Conservation (phyloP, 2,888 invertebrate species). For the Monopis laevigella region DNA sequence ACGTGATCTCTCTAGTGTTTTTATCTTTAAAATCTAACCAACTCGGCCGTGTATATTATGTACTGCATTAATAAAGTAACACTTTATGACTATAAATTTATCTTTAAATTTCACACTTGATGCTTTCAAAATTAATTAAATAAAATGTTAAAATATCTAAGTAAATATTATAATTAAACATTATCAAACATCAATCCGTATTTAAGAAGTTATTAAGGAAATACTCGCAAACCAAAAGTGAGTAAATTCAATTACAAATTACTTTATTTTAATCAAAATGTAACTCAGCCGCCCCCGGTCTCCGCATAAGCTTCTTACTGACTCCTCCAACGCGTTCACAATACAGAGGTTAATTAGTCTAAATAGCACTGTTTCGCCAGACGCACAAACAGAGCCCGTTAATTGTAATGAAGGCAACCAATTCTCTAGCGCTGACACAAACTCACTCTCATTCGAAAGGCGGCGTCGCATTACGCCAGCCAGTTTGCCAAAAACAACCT, state of each 20-base stretch:
- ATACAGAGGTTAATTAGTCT: conserved; percentile 56
- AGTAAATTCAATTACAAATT: conserved; percentile 9
- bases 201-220: too few species aligned
- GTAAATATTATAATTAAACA: too few species aligned
- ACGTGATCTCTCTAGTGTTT: too few species aligned
- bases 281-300: conserved; percentile 5
- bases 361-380: conserved; percentile 56
- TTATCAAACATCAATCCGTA: too few species aligned
- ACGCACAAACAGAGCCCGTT: conserved; percentile 59
- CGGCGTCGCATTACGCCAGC: conserved; percentile 43
- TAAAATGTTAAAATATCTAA: too few species aligned
- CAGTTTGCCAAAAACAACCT: conserved; percentile 61
- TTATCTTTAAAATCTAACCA: too few species aligned
- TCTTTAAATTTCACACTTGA: too few species aligned
- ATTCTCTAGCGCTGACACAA: conserved; percentile 46
- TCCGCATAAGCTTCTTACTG: conserved; percentile 8
- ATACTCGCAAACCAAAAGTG: conserved; percentile 1
- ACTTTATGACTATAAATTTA: too few species aligned
- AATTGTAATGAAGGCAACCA: conserved; percentile 57
- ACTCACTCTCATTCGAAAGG: conserved; percentile 41
- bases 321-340: conserved; percentile 28
- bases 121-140: too few species aligned
- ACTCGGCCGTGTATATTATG: too few species aligned
- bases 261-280: conserved; percentile 11
- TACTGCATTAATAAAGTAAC: too few species aligned